Conservation (phyloP, 2,113 vertebrate genomes). For the Rhinopomastus cyanomelas region DNA sequence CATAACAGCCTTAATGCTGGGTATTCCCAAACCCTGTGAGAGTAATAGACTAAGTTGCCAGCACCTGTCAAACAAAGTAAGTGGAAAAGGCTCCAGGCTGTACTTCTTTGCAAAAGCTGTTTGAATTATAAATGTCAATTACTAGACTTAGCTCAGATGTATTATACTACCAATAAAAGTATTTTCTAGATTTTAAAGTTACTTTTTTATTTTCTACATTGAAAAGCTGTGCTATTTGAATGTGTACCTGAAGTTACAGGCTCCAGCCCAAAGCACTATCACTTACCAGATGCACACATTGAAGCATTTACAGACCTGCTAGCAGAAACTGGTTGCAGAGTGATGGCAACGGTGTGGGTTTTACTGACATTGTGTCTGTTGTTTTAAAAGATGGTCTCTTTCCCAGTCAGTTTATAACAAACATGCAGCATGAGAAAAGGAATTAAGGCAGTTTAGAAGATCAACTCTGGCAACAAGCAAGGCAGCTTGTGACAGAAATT, state of each 20-base stretch:
- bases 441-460: neutral
- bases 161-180: neutral
- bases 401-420: neutral
- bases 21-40: neutral
- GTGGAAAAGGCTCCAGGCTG: neutral
- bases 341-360: rapidly evolving
- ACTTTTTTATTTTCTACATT: neutral
- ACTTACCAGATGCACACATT: neutral
- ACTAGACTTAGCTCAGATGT: neutral
- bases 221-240: neutral
- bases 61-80: neutral
- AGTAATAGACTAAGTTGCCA: neutral
- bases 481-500: neutral
- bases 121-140: neutral
- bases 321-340: neutral
- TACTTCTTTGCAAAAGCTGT: neutral
- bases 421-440: neutral
- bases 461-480: neutral
- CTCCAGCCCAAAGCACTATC: neutral
- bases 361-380: neutral
- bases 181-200: neutral
- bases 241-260: neutral
- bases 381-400: neutral
- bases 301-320: neutral
- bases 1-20: rapidly evolving